Evolutionary conservation across 2,888 invertebrate species (phyloP), one percentile per base, ranked within the genome.

Genomic region (Gerris lacustris): DNA sequence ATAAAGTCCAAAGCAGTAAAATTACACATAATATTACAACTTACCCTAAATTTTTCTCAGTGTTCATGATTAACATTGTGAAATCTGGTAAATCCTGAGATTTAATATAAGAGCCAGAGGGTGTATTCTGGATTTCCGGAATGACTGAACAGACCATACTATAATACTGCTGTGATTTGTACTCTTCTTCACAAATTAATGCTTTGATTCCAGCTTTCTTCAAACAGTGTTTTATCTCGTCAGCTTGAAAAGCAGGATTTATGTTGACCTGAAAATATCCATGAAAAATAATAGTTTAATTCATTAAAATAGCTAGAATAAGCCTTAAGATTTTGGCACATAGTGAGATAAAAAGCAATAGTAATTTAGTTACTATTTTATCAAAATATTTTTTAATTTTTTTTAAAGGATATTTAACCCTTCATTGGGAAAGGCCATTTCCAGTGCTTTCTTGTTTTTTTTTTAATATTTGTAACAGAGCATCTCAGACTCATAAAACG

Each of bases 191-290:
- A 2, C 87, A 82, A 1, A 94, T 80, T 5, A 93, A 78, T 0
- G 87, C 87, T 76, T 86, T 88, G 0, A 87, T 82, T 5, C 83
- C 84, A 0, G 89, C 90, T 80, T 90, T 90, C 47, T 86, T 84
- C 15, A 94, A 78, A 69, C 88, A 88, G 78, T 88, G 90, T 68
- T 86, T 83, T 1, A 94, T 76, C 79, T 95, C 94, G 9, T 81
- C 79, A 0, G 83, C 81, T 78, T 87, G 85, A 78, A 89, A 92
- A 0, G 86, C 85, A 0, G 93, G 88, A 79, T 95, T 94, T 45
- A 94, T 83, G 71, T 87, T 88, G 9, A 91, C 91, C 82, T 88
- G 79, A 55, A 80, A 79, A 67, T 31, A 31, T 31, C 31, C 31
- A 31, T 31, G 4, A 31, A 31, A 31, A 31, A 31, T 31, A 31